Base-by-base conservation (phyloP, 2,113 vertebrate species). In the Erpornis zantholeuca region DNA sequence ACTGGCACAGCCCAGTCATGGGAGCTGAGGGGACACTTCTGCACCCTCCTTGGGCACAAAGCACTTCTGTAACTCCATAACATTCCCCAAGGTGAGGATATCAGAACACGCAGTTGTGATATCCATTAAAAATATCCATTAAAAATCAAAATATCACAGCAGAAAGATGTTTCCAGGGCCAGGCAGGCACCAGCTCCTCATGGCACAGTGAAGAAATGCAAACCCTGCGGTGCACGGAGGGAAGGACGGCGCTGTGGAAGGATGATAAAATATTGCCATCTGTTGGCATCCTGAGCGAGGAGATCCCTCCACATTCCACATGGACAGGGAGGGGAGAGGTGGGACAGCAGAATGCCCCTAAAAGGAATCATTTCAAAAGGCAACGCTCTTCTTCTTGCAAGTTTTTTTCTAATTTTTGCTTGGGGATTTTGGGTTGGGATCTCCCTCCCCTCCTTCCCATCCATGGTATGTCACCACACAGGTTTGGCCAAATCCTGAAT, bases 211-310 rank as follows among this genome's bases (percentile, higher is more conserved):
- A 33, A 71, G 65, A 42, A 23, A 68, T 14, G 36, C n/a, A 87
- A 88, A 36, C 15, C 54, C 75, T 6, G 31, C 2, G 3, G 15
- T n/a, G 82, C 82, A 21, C 29, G 35, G 89, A 77, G 29, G 76
- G 86, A 83, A 79, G 71, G 69, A 54, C 69, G 45, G 78, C 40
- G 14, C 69, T 70, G 66, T 63, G 72, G 13, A 94, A 95, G 17
- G 95, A 91, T 93, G 94, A 98, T 91, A 98, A 97, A 98, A 98
- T 97, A 96, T 98, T 98, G 97, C 97, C 98, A 98, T 97, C 97
- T 98, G 97, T 98, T 98, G 97, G 97, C 96, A 97, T 88, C 83
- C 93, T 96, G 90, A 60, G 90, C 96, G 70, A 80, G 94, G 82
- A 97, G 97, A 66, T 57, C 31, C 61, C 42, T 35, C 33, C 76